A percentile compares a stretch with the other conserved stretches of the same genome.
Conservation (phyloP, 2,888 invertebrate species). For the Prosopocoilus inquinatus region DNA sequence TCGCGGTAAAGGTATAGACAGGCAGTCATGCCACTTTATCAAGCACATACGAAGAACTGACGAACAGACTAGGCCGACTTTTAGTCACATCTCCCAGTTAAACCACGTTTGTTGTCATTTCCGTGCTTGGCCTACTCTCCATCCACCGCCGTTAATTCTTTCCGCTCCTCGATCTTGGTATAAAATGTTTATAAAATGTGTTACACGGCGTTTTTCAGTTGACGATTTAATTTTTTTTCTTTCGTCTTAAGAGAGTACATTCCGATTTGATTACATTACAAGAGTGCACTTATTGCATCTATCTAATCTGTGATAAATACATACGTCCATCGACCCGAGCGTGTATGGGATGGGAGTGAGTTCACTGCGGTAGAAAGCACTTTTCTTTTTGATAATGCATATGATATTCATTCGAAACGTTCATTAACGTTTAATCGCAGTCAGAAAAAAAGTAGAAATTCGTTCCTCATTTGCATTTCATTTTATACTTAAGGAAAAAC, state of each 20-base stretch:
- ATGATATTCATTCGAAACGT: too few relatives aligned
- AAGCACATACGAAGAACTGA: conserved; percentile 31
- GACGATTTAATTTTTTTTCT: not conserved
- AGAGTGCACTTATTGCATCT: too few relatives aligned
- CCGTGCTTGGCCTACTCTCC: conserved; percentile 32
- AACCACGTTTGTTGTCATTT: conserved; percentile 39
- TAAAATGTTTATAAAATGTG: conserved; percentile 11
- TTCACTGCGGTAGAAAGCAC: too few relatives aligned
- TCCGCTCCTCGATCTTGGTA: conserved; percentile 6
- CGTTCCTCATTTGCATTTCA: too few relatives aligned
- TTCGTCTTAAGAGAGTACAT: not conserved
- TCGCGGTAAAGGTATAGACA: not conserved
- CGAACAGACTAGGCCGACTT: conserved; percentile 28
- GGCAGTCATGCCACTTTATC: not conserved
- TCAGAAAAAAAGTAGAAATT: too few relatives aligned
- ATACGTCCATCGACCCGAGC: too few relatives aligned
- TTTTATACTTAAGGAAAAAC: too few relatives aligned
- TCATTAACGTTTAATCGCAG: too few relatives aligned
- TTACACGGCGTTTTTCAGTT: conserved; percentile 1
- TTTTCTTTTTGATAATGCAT: too few relatives aligned
- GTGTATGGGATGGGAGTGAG: too few relatives aligned
- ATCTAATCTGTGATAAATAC: too few relatives aligned
- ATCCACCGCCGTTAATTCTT: conserved; percentile 12
- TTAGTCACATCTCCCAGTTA: conserved; percentile 35
- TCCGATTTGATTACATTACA: too few relatives aligned